Percentiles rank a stretch among this genome's conserved stretches.
Evolutionary conservation across 2,797 vertebrate genomes (phyloP).

Genomic region (Betta splendens): DNA sequence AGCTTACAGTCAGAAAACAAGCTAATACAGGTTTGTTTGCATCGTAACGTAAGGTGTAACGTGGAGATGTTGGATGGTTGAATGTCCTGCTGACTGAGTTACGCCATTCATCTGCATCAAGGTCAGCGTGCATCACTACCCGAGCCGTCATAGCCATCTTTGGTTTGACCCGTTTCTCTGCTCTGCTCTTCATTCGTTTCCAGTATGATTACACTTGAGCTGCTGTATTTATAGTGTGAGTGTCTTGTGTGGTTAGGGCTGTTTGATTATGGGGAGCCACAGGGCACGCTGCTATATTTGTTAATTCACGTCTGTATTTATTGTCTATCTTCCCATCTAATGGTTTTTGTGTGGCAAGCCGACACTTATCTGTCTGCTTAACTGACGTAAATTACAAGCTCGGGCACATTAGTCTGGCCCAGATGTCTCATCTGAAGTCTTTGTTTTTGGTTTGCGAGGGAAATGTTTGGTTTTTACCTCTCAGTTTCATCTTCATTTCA

Average conservation of each 20-base stretch:
- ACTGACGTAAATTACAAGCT: slow-evolving; percentile 40
- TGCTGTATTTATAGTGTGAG: slow-evolving; percentile 52
- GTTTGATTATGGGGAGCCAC: slow-evolving; percentile 51
- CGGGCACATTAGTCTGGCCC: slow-evolving; percentile 33
- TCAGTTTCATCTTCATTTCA: slow-evolving; percentile 10
- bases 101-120: neutral
- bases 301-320: slow-evolving; percentile 56
- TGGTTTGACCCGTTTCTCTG: slow-evolving; percentile 20
- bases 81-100: no score
- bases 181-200: slow-evolving; percentile 31
- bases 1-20: neutral
- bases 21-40: neutral
- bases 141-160: slow-evolving; percentile 17
- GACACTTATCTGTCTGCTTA: slow-evolving; percentile 34
- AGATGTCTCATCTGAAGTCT: slow-evolving; percentile 26
- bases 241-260: slow-evolving; percentile 39
- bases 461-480: slow-evolving; percentile 27
- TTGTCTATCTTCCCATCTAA: slow-evolving; percentile 30
- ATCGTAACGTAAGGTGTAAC: no score
- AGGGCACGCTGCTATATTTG: slow-evolving; percentile 41
- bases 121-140: neutral
- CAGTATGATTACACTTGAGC: slow-evolving; percentile 49
- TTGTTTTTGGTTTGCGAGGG: slow-evolving; percentile 41
- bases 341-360: slow-evolving; percentile 21
- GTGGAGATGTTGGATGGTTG: neutral